Percentiles rank a stretch among this genome's conserved stretches.
Evolutionary conservation across 1,140 invertebrate genomes (phyloP).

Genomic region (Drosophila teissieri): DNA sequence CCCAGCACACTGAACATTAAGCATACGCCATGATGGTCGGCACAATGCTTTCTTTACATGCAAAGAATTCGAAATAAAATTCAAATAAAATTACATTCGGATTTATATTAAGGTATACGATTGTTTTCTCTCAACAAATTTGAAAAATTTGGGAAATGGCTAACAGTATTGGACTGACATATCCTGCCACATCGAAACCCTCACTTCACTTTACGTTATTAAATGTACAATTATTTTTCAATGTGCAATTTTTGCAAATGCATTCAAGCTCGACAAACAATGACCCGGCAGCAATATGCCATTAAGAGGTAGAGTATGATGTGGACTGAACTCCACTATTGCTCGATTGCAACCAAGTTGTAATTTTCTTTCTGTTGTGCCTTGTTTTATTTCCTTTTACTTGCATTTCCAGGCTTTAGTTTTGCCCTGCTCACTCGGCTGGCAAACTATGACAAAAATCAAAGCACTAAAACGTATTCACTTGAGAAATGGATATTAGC

Average conservation of each 20-base stretch:
- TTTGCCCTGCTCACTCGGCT: constrained; percentile 36
- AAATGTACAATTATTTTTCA: background rate
- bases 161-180: too few species aligned
- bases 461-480: constrained; percentile 65
- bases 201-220: background rate
- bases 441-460: constrained; percentile 51
- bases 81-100: too few species aligned
- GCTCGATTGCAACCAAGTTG: constrained; percentile 14
- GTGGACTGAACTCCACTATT: constrained; percentile 19
- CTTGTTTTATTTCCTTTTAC: constrained; percentile 16
- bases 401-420: constrained; percentile 29
- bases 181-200: too few species aligned
- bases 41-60: too few species aligned
- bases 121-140: too few species aligned
- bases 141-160: too few species aligned
- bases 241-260: constrained; percentile 15
- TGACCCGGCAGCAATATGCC: constrained; percentile 42
- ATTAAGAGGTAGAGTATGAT: constrained; percentile 35
- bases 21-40: constrained; percentile 15
- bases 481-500: constrained; percentile 74
- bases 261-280: constrained; percentile 50
- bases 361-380: constrained; percentile 50
- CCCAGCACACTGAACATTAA: constrained; percentile 24
- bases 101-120: too few species aligned
- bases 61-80: too few species aligned